A percentile compares a stretch with the other conserved stretches of the same genome.
These are phyloP conservation scores for Leptobrachium leishanense DNA, from an alignment of 2,113 vertebrate species.

Conservation along the genomic window DNA sequence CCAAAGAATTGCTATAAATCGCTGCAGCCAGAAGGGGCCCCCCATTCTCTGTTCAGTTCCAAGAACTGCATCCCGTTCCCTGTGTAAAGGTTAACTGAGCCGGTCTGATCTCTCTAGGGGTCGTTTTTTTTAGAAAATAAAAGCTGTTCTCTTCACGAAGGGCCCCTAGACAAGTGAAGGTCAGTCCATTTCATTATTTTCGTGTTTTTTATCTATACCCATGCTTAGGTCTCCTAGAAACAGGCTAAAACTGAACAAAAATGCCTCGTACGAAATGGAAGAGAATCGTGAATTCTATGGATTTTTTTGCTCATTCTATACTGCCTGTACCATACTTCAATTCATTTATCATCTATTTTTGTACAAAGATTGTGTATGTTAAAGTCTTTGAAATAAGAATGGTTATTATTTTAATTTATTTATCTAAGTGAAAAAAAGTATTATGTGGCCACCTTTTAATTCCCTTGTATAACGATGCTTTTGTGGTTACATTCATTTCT, in stretches of 20 bases:
- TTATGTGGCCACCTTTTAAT: too few species aligned
- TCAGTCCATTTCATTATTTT: constrained; percentile 17
- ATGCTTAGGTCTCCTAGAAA: constrained; percentile 34
- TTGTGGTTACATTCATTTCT: too few species aligned
- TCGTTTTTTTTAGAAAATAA: constrained; percentile 25
- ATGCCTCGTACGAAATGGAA: constrained; percentile 10
- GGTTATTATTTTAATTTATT: too few species aligned
- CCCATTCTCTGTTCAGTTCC: constrained; percentile 31
- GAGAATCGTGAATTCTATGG: neutral
- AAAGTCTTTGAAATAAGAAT: too few species aligned
- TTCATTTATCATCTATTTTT: too few species aligned
- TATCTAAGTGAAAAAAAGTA: too few species aligned
- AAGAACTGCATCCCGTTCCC: constrained; percentile 39
- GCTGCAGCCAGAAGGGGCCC: constrained; percentile 20
- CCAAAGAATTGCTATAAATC: constrained; percentile 3
- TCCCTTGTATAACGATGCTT: too few species aligned
- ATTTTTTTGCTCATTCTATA: neutral
- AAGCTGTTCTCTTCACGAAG: constrained; percentile 14
- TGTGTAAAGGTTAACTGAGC: constrained; percentile 36
- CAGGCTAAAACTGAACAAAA: constrained; percentile 2
- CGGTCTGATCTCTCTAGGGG: constrained; percentile 40
- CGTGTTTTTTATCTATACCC: neutral
- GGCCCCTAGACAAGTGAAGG: constrained; percentile 16
- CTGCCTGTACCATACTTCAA: too few species aligned
- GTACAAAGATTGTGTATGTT: too few species aligned